These are phyloP conservation scores for Cottus gobio DNA, from an alignment of 2,113 vertebrate genomes.

Conservation along the genomic window DNA sequence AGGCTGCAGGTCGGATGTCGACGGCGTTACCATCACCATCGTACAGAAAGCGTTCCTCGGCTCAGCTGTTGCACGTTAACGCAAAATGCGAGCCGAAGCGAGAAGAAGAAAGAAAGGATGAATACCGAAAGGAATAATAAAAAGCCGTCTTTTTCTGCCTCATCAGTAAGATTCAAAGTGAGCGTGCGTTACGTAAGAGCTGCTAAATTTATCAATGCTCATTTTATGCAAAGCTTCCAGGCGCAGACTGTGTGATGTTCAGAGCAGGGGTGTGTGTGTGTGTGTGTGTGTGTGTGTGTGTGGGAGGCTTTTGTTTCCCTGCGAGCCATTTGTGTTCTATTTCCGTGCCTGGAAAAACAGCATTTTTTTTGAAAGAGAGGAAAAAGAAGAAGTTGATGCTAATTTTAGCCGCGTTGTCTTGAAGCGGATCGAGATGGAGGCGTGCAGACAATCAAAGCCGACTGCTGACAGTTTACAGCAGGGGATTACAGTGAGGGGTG, in stretches of 20 bases:
- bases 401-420: constrained; percentile 71
- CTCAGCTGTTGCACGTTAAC: constrained; percentile 58
- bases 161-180: constrained; percentile 83
- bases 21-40: constrained; percentile 56
- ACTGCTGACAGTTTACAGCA: constrained; percentile 60
- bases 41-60: constrained; percentile 26
- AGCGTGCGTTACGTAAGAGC: constrained; percentile 79
- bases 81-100: constrained; percentile 61
- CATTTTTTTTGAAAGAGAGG: constrained; percentile 6
- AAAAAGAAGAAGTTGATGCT: constrained; percentile 59
- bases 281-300: too few relatives aligned
- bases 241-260: constrained; percentile 70
- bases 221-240: constrained; percentile 83
- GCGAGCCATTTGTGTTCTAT: constrained; percentile 73
- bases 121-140: too few relatives aligned
- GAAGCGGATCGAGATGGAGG: constrained; percentile 48
- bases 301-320: constrained; percentile 73
- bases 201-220: constrained; percentile 85
- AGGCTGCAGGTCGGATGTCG: constrained; percentile 45
- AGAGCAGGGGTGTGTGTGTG: constrained; percentile 29
- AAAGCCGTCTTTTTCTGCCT: constrained; percentile 75
- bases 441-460: constrained; percentile 60
- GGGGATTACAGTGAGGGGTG: constrained; percentile 60
- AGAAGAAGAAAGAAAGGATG: constrained; percentile 54
- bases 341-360: constrained; percentile 66